Evolutionary conservation across 2,888 invertebrate species (phyloP), one percentile per base, ranked within the genome.

Genomic region (Serrognathus titanus): DNA sequence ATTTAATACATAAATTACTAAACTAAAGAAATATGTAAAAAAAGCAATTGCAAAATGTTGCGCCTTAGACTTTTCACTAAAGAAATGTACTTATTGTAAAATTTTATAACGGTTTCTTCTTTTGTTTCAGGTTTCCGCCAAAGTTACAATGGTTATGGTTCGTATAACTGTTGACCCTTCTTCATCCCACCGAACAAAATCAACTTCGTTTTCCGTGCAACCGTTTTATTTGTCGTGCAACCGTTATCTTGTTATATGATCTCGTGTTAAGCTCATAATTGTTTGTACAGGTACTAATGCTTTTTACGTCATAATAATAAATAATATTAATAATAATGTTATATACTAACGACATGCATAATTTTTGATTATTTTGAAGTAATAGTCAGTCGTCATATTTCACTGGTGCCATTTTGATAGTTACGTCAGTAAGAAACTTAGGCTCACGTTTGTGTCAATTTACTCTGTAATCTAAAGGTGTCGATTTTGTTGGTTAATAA

Each of bases 241-340:
- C 55, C 55, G 45, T 55, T 49, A 55, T 55, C 48, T 45, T 55
- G 55, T 48, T 61, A 57, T 71, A 72, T 76, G 76, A 76, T 76
- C 75, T 76, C 76, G 75, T 75, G 74, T 75, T 75, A 75, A 72
- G 74, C 72, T 75, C 73, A 75, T 72, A 71, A 72, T 74, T 75
- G 74, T 75, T 76, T 76, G 76, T 75, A 76, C 74, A 76, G 74
- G 51, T 57, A 57, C 57, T 51, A 57, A 50, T 56, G 49, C 49
- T 55, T 40, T 40, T 48, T 57, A 52, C 58, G 63, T 59, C 58
- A 54, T 55, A 63, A 57, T 59, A 48, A 59, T 59, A 43, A 55
- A 11, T 43, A 43, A 20, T 43, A 43, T 20, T 43, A 43, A 10
- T 8, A 13, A 43, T 11, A 13, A 11, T 43, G 20, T 43, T 43